phyloP scores from a whole-genome alignment of 2,888 invertebrate genomes.

The Neoaliturus tenellus region DNA sequence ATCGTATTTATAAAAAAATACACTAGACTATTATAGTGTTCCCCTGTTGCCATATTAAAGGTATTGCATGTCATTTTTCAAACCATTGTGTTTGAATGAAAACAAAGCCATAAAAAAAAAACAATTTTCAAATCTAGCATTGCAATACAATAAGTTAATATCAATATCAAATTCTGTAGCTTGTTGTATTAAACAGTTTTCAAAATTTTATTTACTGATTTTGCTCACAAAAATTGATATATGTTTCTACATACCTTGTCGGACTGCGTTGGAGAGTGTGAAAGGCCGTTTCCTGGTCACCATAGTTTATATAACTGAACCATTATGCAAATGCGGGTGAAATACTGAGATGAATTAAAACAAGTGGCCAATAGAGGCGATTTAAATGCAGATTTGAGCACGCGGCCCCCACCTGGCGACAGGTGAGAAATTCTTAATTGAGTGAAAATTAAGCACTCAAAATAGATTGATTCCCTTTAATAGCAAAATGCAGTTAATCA shows the following conservation, averaged over 20 bases:
- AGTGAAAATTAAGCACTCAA: not conserved
- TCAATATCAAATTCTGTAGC: too few species aligned
- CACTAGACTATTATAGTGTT: too few species aligned
- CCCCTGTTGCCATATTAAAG: too few species aligned
- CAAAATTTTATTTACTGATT: too few species aligned
- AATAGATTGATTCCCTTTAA: not conserved
- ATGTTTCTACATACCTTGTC: not conserved
- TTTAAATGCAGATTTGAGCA: slow-evolving; percentile 1
- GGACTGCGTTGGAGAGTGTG: not conserved
- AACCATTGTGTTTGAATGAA: too few species aligned
- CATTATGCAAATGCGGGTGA: not conserved
- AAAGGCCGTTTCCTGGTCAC: not conserved
- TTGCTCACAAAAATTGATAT: not conserved
- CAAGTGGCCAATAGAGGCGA: too few species aligned
- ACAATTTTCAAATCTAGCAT: too few species aligned
- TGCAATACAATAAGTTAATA: too few species aligned
- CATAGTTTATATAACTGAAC: not conserved
- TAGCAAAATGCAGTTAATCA: not conserved
- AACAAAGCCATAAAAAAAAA: too few species aligned
- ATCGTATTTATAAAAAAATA: too few species aligned
- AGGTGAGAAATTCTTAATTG: not conserved
- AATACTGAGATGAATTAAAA: not conserved
- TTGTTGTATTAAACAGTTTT: too few species aligned
- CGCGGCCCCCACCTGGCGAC: not conserved
- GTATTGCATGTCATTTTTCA: too few species aligned